Conservation (phyloP, 2,888 invertebrate genomes). For the Crepidodera aurea region DNA sequence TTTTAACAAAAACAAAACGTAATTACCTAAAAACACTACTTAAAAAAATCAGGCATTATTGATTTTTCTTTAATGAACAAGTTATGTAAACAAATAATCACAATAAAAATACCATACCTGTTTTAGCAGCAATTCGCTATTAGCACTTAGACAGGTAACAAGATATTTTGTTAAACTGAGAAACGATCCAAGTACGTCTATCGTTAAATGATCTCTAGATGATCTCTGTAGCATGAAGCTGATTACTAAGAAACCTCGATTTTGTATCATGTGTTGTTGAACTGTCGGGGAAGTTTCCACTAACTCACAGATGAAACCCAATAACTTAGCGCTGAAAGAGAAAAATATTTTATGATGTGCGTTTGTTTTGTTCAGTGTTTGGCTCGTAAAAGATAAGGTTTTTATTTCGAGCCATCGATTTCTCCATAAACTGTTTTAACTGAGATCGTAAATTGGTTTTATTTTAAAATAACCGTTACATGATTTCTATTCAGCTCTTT, state of each 20-base stretch:
- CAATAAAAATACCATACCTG: conserved; percentile 70
- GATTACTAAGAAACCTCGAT: conserved; percentile 97
- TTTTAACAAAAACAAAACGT: too few relatives aligned
- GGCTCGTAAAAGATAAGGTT: too few relatives aligned
- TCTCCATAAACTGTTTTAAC: too few relatives aligned
- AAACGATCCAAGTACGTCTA: conserved; percentile 92
- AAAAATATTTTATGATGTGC: conserved; percentile 29
- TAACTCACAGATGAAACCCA: conserved; percentile 96
- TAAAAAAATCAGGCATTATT: too few relatives aligned
- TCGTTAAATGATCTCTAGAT: conserved; percentile 90
- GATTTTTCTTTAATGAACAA: too few relatives aligned
- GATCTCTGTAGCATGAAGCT: conserved; percentile 96
- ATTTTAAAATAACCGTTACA: too few relatives aligned
- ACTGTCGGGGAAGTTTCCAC: conserved; percentile 97
- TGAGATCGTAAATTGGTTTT: too few relatives aligned
- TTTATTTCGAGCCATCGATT: too few relatives aligned
- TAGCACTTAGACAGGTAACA: conserved; percentile 91
- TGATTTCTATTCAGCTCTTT: too few relatives aligned
- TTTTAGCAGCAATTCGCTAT: conserved; percentile 89
- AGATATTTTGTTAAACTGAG: conserved; percentile 91
- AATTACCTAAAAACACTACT: too few relatives aligned
- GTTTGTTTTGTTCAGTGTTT: too few relatives aligned
- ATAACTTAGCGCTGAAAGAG: conserved; percentile 83
- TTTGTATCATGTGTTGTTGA: conserved; percentile 99
- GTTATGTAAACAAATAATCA: too few relatives aligned